phyloP scores from a whole-genome alignment of 2,113 vertebrate genomes.

The Notothenia coriiceps region DNA sequence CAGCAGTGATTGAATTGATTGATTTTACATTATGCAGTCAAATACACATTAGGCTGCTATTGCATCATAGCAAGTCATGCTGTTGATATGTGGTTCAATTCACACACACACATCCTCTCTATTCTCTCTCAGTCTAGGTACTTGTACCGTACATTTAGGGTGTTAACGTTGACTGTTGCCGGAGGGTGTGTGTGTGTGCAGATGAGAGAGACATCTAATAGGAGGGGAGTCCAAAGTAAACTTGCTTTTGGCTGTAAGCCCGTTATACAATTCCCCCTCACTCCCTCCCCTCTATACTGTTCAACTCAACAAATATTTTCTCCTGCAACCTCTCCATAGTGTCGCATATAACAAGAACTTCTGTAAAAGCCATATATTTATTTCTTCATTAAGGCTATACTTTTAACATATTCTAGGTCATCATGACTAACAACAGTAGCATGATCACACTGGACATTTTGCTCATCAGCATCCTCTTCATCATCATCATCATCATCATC shows the following conservation, averaged over 20 bases:
- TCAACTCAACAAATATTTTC: neutral
- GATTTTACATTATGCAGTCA: neutral
- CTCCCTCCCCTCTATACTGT: neutral
- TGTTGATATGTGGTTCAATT: neutral
- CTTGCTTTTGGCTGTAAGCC: conserved; percentile 25
- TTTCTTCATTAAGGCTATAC: neutral
- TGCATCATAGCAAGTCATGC: neutral
- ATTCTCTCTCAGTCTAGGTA: neutral
- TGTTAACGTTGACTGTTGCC: neutral
- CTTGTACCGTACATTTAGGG: conserved; percentile 31
- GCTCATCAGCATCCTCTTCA: conserved; percentile 20
- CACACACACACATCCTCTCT: neutral
- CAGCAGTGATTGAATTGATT: neutral
- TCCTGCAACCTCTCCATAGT: neutral
- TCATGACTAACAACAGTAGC: neutral
- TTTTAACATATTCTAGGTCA: neutral
- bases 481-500: conserved; percentile 22
- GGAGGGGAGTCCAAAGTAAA: neutral
- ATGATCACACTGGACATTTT: conserved; percentile 7
- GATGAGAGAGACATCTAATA: conserved; percentile 30
- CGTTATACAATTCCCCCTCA: neutral
- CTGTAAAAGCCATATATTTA: neutral
- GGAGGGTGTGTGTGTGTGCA: neutral
- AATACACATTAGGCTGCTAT: neutral
- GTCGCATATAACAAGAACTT: neutral